Conservation (phyloP, 2,113 vertebrate species). For the Clarias magur region DNA sequence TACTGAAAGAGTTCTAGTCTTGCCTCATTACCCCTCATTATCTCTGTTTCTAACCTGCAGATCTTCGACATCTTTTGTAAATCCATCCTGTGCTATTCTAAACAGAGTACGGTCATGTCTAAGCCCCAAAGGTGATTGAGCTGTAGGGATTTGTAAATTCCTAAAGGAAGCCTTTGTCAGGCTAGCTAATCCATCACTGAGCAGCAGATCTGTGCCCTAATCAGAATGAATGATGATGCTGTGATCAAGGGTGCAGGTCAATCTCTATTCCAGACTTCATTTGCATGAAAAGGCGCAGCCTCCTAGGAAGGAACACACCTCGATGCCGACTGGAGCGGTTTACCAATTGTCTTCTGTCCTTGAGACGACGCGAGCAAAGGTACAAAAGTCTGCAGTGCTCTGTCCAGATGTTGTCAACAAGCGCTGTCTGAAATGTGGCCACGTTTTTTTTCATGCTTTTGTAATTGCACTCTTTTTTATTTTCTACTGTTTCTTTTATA, state of each 20-base stretch:
- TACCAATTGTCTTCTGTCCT: slow-evolving; percentile 53
- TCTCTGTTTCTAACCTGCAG: neutral
- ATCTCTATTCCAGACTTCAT: slow-evolving; percentile 56
- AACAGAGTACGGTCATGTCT: slow-evolving; percentile 41
- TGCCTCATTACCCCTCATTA: neutral
- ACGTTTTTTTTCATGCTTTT: neutral
- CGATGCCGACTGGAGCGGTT: slow-evolving; percentile 39
- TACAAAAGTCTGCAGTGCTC: slow-evolving; percentile 31
- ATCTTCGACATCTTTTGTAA: neutral
- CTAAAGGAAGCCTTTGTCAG: slow-evolving; percentile 46
- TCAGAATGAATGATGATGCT: slow-evolving; percentile 55
- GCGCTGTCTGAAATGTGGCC: slow-evolving; percentile 8
- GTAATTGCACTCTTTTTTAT: neutral
- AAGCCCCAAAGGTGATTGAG: slow-evolving; percentile 49
- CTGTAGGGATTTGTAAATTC: slow-evolving; percentile 47
- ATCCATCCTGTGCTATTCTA: slow-evolving; percentile 23
- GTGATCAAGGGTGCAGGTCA: slow-evolving; percentile 57
- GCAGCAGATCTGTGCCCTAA: slow-evolving; percentile 46
- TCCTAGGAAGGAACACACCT: slow-evolving; percentile 29
- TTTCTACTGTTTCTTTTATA: neutral
- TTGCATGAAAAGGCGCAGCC: slow-evolving; percentile 52
- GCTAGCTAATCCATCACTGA: slow-evolving; percentile 55
- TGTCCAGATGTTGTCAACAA: neutral
- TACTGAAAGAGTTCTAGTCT: neutral
- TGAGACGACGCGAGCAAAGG: slow-evolving; percentile 40